Conservation (phyloP, 2,113 vertebrate genomes). For the Notothenia coriiceps region DNA sequence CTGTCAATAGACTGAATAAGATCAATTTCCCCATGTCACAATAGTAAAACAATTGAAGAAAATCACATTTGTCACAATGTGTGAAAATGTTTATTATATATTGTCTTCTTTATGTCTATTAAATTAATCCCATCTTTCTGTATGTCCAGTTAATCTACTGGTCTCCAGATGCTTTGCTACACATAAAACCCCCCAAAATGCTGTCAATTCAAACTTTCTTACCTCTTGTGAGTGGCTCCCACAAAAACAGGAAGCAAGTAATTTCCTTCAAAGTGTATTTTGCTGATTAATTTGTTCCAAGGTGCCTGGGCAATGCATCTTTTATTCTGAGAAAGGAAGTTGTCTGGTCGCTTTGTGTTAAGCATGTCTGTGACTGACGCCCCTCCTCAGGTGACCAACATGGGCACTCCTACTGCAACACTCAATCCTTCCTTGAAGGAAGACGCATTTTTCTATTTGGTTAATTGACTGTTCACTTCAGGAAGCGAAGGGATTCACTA, state of each 20-base stretch:
- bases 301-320: neutral
- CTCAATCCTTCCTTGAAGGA: constrained; percentile 37
- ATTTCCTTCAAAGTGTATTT: neutral
- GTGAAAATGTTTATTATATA: neutral
- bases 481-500: neutral
- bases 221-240: constrained; percentile 40
- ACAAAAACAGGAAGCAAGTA: neutral
- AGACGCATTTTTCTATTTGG: neutral
- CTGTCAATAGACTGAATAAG: neutral
- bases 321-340: constrained; percentile 12
- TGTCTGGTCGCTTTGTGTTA: constrained; percentile 2
- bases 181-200: neutral
- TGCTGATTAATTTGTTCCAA: neutral
- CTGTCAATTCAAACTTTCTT: constrained; percentile 30
- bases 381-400: constrained; percentile 35
- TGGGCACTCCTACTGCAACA: constrained; percentile 33
- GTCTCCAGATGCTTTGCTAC: constrained; percentile 15
- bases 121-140: neutral
- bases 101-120: neutral
- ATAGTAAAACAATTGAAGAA: neutral
- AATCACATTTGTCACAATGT: neutral
- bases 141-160: constrained; percentile 25
- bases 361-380: constrained; percentile 6
- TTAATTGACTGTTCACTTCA: neutral
- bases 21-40: constrained; percentile 14